These are phyloP conservation scores for Anodontia alba DNA, from an alignment of 2,888 invertebrate genomes.

Conservation along the genomic window DNA sequence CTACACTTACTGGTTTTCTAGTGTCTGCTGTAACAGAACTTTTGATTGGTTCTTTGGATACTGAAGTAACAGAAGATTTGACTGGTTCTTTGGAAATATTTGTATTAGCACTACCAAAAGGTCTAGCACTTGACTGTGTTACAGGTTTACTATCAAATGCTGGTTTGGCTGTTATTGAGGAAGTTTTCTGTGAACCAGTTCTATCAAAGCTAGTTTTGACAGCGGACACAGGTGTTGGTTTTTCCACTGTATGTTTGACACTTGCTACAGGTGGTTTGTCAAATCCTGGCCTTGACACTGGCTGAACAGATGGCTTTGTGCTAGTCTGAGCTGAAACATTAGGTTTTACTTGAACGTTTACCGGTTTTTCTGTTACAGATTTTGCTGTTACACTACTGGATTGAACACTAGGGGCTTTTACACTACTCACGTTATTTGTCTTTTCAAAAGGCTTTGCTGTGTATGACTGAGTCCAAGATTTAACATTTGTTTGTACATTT, in stretches of 20 bases:
- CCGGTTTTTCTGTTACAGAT: conserved; percentile 20
- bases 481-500: conserved; percentile 10
- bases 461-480: conserved; percentile 45
- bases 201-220: conserved; percentile 31
- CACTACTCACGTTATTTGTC: conserved; percentile 19
- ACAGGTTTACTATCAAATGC: conserved; percentile 6
- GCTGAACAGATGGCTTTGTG: conserved; percentile 1
- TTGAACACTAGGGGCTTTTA: conserved; percentile 27
- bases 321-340: conserved; percentile 2
- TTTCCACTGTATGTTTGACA: neutral
- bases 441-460: conserved; percentile 41
- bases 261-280: neutral
- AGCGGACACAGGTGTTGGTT: conserved; percentile 7
- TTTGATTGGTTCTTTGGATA: conserved; percentile 28
- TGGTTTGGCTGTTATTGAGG: conserved; percentile 3
- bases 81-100: conserved; percentile 16
- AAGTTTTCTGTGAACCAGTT: conserved; percentile 18
- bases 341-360: neutral
- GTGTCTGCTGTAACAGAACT: conserved; percentile 16
- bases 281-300: conserved; percentile 10
- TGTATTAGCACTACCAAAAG: conserved; percentile 22
- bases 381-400: conserved; percentile 20
- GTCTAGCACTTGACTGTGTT: neutral
- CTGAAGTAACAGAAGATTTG: conserved; percentile 22
- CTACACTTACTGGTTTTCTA: neutral